phyloP scores from a whole-genome alignment of 2,797 vertebrate genomes.

The Thamnophis elegans region DNA sequence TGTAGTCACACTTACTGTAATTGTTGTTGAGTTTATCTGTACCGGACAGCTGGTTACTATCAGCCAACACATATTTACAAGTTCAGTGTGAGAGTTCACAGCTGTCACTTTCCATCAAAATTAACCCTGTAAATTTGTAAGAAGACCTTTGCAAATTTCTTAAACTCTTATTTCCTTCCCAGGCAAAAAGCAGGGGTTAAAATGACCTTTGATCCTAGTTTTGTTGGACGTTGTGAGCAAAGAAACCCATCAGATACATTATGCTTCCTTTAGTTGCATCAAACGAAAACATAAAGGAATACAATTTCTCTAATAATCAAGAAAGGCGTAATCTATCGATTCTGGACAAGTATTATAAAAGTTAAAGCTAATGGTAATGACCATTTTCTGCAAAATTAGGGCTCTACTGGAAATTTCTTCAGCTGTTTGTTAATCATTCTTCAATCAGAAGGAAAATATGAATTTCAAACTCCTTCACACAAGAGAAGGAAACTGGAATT shows the following conservation, averaged over 20 bases:
- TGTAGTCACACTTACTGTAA: background rate
- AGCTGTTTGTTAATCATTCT: background rate
- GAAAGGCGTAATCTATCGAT: background rate
- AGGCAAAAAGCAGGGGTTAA: background rate
- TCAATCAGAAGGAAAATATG: background rate
- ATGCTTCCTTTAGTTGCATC: background rate
- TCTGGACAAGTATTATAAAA: background rate
- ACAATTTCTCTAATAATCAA: background rate
- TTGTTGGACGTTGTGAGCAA: background rate
- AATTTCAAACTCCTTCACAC: background rate
- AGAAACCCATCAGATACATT: background rate
- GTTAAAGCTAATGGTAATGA: background rate
- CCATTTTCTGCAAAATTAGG: background rate
- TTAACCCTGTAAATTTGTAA: background rate
- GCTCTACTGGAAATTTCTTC: background rate
- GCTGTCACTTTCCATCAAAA: background rate
- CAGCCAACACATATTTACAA: conserved; percentile 16
- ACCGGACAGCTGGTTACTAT: conserved; percentile 9
- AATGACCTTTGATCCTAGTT: background rate
- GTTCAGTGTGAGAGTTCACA: background rate
- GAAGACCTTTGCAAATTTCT: background rate
- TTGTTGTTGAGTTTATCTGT: background rate
- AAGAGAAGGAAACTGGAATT: background rate
- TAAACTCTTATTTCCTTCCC: background rate
- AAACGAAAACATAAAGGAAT: background rate